phyloP scores from a whole-genome alignment of 2,113 vertebrate genomes.

The Reinhardtius hippoglossoides region DNA sequence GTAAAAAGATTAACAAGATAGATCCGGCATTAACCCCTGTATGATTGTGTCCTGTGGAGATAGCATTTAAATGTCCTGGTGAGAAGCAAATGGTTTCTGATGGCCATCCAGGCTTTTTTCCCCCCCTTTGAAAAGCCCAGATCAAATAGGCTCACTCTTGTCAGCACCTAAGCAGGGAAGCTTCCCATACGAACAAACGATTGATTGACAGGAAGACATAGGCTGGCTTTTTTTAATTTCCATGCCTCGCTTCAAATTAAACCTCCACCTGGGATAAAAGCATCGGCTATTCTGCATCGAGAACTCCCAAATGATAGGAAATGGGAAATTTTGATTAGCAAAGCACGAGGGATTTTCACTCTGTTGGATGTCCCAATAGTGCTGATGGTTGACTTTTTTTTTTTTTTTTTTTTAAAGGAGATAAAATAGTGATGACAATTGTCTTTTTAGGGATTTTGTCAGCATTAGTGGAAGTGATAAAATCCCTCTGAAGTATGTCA shows the following conservation, averaged over 20 bases:
- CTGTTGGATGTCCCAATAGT: slow-evolving; percentile 75
- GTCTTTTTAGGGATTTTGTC: slow-evolving; percentile 75
- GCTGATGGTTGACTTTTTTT: slow-evolving; percentile 82
- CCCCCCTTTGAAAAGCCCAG: slow-evolving; percentile 79
- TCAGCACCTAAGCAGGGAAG: slow-evolving; percentile 83
- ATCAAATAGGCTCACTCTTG: slow-evolving; percentile 88
- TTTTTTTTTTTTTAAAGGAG: slow-evolving; percentile 48
- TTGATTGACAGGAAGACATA: slow-evolving; percentile 89
- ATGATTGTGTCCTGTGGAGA: slow-evolving; percentile 79
- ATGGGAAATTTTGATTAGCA: slow-evolving; percentile 81
- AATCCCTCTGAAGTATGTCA: slow-evolving; percentile 28
- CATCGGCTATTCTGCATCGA: slow-evolving; percentile 81
- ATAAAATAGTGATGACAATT: slow-evolving; percentile 86
- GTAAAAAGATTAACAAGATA: slow-evolving; percentile 71
- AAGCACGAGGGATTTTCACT: slow-evolving; percentile 76
- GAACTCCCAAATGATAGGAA: slow-evolving; percentile 74
- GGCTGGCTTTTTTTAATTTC: slow-evolving; percentile 85
- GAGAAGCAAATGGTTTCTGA: slow-evolving; percentile 84
- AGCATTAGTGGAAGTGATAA: slow-evolving; percentile 68
- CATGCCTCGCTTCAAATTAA: slow-evolving; percentile 86
- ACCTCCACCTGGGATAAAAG: slow-evolving; percentile 90
- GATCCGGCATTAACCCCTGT: slow-evolving; percentile 71
- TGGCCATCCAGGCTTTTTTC: slow-evolving; percentile 76
- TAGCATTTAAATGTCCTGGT: slow-evolving; percentile 74
- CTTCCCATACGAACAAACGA: slow-evolving; percentile 81